Percentiles rank a stretch among this genome's conserved stretches.
These are phyloP conservation scores for Biston stratarius DNA, from an alignment of 2,888 invertebrate species.

Conservation along the genomic window DNA sequence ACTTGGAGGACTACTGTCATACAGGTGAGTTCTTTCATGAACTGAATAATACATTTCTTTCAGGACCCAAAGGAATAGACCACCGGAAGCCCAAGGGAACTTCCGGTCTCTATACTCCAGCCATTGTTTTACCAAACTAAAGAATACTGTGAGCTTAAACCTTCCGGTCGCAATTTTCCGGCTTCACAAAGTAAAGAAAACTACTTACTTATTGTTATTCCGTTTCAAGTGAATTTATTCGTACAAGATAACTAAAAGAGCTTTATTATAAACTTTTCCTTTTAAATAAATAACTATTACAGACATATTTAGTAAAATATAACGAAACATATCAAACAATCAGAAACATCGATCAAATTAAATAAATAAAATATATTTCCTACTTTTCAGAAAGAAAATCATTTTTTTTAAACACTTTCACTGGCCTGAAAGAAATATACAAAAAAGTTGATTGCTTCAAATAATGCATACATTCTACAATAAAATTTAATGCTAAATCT, in stretches of 20 bases:
- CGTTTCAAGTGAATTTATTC: not conserved
- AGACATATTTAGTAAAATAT: no score
- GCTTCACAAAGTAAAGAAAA: constrained; percentile 3
- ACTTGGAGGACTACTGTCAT: constrained; percentile 89
- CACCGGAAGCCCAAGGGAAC: not conserved
- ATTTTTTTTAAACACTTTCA: no score
- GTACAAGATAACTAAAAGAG: not conserved
- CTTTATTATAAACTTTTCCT: not conserved
- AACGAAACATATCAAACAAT: no score
- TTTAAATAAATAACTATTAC: no score
- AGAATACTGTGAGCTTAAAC: constrained; percentile 4
- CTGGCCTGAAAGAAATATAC: no score
- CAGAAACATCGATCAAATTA: no score
- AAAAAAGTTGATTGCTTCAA: no score
- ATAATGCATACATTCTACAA: no score
- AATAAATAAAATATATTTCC: no score
- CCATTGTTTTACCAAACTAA: constrained; percentile 8
- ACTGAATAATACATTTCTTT: constrained; percentile 16
- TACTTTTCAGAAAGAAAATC: no score
- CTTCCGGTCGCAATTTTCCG: constrained; percentile 17
- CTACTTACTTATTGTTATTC: no score
- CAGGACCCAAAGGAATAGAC: constrained; percentile 12
- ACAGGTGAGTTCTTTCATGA: constrained; percentile 79
- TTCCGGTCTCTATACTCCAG: constrained; percentile 14
- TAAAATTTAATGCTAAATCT: no score